phyloP scores from a whole-genome alignment of 2,113 vertebrate genomes.

The Corvus hawaiiensis region DNA sequence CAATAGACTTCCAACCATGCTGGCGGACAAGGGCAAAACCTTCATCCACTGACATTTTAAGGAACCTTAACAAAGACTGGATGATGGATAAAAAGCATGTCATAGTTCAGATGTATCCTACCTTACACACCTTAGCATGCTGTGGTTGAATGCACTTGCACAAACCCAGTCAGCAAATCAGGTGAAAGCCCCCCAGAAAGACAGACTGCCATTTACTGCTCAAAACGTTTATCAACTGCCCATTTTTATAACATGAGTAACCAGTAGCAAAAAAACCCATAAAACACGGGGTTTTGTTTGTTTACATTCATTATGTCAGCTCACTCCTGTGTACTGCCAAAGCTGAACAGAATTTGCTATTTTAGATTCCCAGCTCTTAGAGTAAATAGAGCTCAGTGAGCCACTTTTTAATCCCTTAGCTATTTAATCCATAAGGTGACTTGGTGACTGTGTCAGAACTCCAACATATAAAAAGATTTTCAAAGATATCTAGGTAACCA shows the following conservation, averaged over 20 bases:
- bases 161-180: not conserved
- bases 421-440: not conserved
- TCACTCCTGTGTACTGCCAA: not conserved
- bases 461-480: accelerated
- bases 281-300: not conserved
- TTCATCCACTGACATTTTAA: not conserved
- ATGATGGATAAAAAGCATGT: not conserved
- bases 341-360: not conserved
- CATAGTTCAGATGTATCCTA: not conserved
- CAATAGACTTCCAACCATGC: not conserved
- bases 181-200: not conserved
- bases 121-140: not conserved
- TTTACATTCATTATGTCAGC: not conserved
- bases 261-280: not conserved
- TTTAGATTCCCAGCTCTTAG: not conserved
- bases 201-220: not conserved
- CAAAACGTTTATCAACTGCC: not conserved
- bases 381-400: too few relatives aligned
- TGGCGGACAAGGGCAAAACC: not conserved
- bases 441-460: not conserved
- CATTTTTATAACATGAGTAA: not conserved
- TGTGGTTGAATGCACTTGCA: not conserved
- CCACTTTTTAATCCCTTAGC: not conserved
- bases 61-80: not conserved
- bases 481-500: not conserved